Percentiles rank a stretch among this genome's conserved stretches.
Conservation (phyloP, 2,888 invertebrate genomes). For the Piscicola geometra region DNA sequence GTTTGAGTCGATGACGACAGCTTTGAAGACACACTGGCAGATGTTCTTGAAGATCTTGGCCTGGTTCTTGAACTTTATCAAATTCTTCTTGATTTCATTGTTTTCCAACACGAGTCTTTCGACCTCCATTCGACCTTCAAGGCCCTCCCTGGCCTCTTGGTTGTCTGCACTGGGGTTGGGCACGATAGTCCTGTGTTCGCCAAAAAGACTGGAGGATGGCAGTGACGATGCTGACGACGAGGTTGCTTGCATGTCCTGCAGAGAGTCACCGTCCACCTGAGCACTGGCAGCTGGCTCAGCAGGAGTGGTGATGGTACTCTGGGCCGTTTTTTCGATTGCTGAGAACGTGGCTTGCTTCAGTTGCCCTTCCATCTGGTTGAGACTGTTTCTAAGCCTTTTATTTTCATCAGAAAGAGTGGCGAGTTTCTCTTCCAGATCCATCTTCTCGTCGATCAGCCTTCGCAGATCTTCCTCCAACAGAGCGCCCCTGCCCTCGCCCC, state of each 20-base stretch:
- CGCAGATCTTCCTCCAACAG: background rate
- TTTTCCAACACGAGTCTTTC: background rate
- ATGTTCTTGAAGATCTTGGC: slow-evolving; percentile 23
- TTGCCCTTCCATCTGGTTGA: background rate
- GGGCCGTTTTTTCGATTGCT: background rate
- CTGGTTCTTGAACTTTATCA: slow-evolving; percentile 5
- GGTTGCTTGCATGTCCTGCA: background rate
- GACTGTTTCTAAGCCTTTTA: background rate
- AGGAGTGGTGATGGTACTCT: background rate
- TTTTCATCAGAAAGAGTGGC: slow-evolving; percentile 2
- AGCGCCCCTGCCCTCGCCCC: background rate
- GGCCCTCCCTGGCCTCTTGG: background rate
- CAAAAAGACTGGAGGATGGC: background rate
- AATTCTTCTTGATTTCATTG: slow-evolving; percentile 17
- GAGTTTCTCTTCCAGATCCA: slow-evolving; percentile 5
- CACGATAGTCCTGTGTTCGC: background rate
- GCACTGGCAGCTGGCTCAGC: background rate
- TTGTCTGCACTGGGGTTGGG: background rate
- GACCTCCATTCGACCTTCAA: background rate
- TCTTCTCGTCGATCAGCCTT: background rate
- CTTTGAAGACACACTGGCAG: slow-evolving; percentile 25
- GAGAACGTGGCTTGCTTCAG: background rate
- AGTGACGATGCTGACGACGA: background rate
- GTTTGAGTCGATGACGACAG: slow-evolving; percentile 1
- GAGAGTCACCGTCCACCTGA: background rate